Base-by-base conservation (phyloP, 2,888 invertebrate species). In the Ormyrus labotus region DNA sequence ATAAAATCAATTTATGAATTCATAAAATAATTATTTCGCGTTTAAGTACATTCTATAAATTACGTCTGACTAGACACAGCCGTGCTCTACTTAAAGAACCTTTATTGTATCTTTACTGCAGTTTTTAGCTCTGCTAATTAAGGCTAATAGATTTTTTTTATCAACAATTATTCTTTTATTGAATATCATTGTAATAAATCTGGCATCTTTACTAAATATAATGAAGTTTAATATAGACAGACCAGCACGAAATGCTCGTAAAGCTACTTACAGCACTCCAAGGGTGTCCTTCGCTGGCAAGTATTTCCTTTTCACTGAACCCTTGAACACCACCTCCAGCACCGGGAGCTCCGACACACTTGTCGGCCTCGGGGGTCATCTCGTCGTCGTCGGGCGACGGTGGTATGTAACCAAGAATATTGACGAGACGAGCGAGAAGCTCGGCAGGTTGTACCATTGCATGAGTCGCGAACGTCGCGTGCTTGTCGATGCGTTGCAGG, bases 361-460 rank as follows among this genome's bases (percentile, higher is more conserved):
- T 81, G 50, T 65, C 72, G 13, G 34, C 19, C 2, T 6, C 34
- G 7, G 47, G 60, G 7, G 50, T 34, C 10, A 48, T 34, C n/a
- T 87, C 85, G 8, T 85, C 86, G 34, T 90, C 89, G 9, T 88
- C 88, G 0, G 83, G 79, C 0, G 87, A 85, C 0, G 90, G 90
- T 1, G 91, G 90, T 65, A 90, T 89, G 77, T 90, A 94, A 45
- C 96, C 96, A 78, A 96, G 90, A 10, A 96, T 95, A 85, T 95
- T 95, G 0, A 96, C 96, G 63, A 97, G 94, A 88, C 95, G 93
- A 0, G 95, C 94, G 75, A 96, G 89, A 2, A 97, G 89, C 87
- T 96, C 95, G 6, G 95, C 95, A 7, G 96, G 96, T 86, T 95
- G 94, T 0, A 96, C 93, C 83, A 95, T 93, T 9, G 94, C 94